Percentiles rank a stretch among this genome's conserved stretches.
phyloP scores from a whole-genome alignment of 2,888 invertebrate species.

The Tenthredo notha region DNA sequence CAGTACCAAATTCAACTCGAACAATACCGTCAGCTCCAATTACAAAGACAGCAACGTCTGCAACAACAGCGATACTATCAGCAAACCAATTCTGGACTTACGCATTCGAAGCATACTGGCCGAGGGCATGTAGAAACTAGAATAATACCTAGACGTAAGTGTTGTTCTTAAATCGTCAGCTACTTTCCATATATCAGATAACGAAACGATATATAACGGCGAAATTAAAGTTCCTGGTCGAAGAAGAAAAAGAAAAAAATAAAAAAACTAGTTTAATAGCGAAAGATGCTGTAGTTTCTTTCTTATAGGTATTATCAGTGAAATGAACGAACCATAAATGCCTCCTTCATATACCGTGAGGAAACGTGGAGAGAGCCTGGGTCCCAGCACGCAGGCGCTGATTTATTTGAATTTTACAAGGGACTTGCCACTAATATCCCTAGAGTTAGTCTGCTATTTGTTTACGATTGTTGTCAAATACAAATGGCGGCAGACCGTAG shows the following conservation, averaged over 20 bases:
- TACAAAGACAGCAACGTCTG: conserved; percentile 61
- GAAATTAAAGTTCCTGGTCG: conserved; percentile 51
- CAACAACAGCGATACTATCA: conserved; percentile 57
- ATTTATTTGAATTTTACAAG: too few relatives aligned
- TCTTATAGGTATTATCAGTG: neutral
- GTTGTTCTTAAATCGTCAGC: conserved; percentile 63
- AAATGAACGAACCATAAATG: neutral
- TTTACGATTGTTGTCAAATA: too few relatives aligned
- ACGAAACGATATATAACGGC: neutral
- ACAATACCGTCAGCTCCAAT: conserved; percentile 58
- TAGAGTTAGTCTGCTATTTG: too few relatives aligned
- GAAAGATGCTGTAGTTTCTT: neutral
- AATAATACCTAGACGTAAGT: conserved; percentile 68
- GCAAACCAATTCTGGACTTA: conserved; percentile 60
- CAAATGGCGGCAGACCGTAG: too few relatives aligned
- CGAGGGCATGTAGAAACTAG: conserved; percentile 68
- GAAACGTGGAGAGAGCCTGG: too few relatives aligned
- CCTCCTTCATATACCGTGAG: neutral
- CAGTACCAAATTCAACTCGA: conserved; percentile 48
- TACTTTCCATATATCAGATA: neutral
- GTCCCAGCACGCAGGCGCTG: too few relatives aligned
- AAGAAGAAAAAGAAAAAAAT: neutral
- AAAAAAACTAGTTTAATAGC: neutral
- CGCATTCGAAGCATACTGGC: conserved; percentile 59
- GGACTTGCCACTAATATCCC: too few relatives aligned